Conservation (phyloP, 2,888 invertebrate genomes). For the Cosmia trapezina region DNA sequence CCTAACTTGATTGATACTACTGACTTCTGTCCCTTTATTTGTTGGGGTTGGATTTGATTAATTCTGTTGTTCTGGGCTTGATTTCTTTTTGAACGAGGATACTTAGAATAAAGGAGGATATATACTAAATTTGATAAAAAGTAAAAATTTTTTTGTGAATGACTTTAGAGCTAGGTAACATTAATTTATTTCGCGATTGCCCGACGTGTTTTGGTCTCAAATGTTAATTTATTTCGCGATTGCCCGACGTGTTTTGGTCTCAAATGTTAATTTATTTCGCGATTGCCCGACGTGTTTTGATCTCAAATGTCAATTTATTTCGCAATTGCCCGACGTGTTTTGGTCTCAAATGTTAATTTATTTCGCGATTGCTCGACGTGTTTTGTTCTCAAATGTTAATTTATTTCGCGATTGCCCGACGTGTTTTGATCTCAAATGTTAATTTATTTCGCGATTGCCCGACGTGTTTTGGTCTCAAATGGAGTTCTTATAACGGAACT, state of each 20-base stretch:
- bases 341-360: no score
- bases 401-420: background rate
- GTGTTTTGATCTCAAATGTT: no score
- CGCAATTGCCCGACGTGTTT: background rate
- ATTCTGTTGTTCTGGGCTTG: conserved; percentile 2
- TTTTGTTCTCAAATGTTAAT: no score
- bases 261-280: background rate
- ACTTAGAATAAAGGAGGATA: no score
- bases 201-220: background rate
- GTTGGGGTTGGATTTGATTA: conserved; percentile 50
- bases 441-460: background rate
- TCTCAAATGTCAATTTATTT: no score
- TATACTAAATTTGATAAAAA: no score
- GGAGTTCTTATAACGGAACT: background rate
- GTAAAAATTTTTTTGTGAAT: background rate
- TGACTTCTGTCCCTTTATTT: conserved; percentile 55
- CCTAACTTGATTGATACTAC: conserved; percentile 74
- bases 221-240: background rate
- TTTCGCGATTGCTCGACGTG: background rate
- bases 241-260: background rate
- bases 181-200: background rate
- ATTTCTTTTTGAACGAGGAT: background rate
- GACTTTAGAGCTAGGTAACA: background rate
- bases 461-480: background rate
- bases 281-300: background rate